Evolutionary conservation across 2,113 vertebrate genomes (phyloP).

Genomic region (Petrocephalus zakoni): DNA sequence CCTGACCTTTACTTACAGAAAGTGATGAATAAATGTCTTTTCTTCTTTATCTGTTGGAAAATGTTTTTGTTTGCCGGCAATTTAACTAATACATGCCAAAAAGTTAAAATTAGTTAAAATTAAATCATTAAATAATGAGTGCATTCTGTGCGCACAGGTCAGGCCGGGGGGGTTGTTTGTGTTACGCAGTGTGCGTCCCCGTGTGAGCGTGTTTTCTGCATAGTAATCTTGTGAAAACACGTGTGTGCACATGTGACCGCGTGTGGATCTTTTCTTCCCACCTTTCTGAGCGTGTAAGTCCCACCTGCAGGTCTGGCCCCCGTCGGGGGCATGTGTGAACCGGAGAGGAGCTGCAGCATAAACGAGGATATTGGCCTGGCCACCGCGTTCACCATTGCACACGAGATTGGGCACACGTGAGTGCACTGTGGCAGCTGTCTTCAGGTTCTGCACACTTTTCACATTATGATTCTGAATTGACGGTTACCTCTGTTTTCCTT

Average conservation of each 20-base stretch:
- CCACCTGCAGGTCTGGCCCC: constrained; percentile 79
- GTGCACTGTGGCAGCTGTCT: constrained; percentile 39
- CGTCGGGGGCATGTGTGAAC: constrained; percentile 94
- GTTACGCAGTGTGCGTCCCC: neutral
- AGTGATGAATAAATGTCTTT: neutral
- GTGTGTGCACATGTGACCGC: neutral
- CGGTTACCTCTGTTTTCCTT: neutral
- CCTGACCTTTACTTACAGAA: neutral
- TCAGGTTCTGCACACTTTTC: neutral
- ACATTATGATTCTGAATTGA: neutral
- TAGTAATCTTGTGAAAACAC: neutral
- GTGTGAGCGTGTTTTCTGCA: neutral
- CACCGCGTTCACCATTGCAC: constrained; percentile 95
- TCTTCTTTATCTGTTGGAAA: neutral
- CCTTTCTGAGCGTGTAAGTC: constrained; percentile 13
- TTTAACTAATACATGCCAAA: neutral
- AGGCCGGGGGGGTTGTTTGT: neutral
- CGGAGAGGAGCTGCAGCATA: constrained; percentile 94
- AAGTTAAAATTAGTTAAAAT: neutral
- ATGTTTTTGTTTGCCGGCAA: neutral
- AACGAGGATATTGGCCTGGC: constrained; percentile 97
- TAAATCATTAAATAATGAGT: neutral
- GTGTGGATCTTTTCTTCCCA: neutral
- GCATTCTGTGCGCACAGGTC: neutral
- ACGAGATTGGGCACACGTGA: constrained; percentile 98